These are phyloP conservation scores for Coelopa pilipes DNA, from an alignment of 2,888 invertebrate genomes.

Conservation along the genomic window DNA sequence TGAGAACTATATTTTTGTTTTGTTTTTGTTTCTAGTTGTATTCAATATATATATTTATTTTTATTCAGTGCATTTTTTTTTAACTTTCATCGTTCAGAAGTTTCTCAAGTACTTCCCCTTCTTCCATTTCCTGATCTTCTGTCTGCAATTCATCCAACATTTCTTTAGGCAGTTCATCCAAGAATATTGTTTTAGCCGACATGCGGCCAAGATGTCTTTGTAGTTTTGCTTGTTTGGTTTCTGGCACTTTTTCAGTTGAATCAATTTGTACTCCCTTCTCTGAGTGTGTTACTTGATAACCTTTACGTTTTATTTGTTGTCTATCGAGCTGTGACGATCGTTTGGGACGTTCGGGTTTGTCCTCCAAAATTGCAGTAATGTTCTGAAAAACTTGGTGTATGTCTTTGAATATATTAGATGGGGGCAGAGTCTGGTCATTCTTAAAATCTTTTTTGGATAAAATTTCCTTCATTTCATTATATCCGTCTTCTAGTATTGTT, in stretches of 20 bases:
- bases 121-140: constrained; percentile 22
- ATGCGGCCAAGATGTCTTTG: constrained; percentile 42
- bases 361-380: constrained; percentile 40
- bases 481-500: constrained; percentile 53
- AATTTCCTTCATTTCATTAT: constrained; percentile 55
- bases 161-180: constrained; percentile 48
- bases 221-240: neutral
- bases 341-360: neutral
- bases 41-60: too few species aligned
- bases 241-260: neutral
- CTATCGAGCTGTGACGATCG: neutral
- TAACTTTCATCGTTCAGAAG: too few species aligned
- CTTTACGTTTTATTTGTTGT: constrained; percentile 35
- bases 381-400: constrained; percentile 44
- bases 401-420: constrained; percentile 51
- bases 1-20: constrained; percentile 37
- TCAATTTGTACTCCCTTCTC: neutral
- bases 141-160: constrained; percentile 44
- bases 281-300: constrained; percentile 23
- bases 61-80: too few species aligned
- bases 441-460: constrained; percentile 36
- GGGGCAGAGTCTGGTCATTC: constrained; percentile 45
- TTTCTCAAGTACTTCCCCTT: neutral
- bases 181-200: constrained; percentile 52
- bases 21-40: neutral